phyloP scores from a whole-genome alignment of 64 coral and sea anemone species.

The Stichodactyla mertensii region DNA sequence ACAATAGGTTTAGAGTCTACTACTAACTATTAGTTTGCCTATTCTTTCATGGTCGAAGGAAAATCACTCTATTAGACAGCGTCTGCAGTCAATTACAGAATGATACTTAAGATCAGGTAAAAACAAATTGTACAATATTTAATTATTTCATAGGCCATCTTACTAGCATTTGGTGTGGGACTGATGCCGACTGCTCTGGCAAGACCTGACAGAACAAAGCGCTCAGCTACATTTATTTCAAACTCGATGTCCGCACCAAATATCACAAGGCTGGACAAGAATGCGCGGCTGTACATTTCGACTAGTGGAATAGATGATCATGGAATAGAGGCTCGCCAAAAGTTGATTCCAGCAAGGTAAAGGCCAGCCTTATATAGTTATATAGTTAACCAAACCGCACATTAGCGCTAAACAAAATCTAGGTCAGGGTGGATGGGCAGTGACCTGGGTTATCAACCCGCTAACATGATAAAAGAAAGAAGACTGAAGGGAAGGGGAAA shows the following conservation, averaged over 20 bases:
- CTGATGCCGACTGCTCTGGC: not conserved
- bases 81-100: no score
- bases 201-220: not conserved
- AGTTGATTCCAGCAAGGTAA: not conserved
- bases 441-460: no score
- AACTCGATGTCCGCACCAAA: not conserved
- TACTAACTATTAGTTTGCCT: no score
- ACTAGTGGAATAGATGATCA: not conserved
- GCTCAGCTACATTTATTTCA: not conserved
- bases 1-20: no score
- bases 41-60: no score
- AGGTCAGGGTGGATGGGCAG: no score
- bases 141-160: not conserved
- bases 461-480: no score
- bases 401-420: no score
- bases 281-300: not conserved
- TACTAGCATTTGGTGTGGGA: not conserved
- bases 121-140: not conserved
- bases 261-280: not conserved
- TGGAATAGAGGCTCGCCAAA: not conserved
- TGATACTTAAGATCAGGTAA: not conserved
- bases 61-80: not conserved
- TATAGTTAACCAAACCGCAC: no score
- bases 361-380: not conserved
- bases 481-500: no score